Evolutionary conservation across 2,888 invertebrate genomes (phyloP).

Genomic region (Hirtodrosophila cameraria): DNA sequence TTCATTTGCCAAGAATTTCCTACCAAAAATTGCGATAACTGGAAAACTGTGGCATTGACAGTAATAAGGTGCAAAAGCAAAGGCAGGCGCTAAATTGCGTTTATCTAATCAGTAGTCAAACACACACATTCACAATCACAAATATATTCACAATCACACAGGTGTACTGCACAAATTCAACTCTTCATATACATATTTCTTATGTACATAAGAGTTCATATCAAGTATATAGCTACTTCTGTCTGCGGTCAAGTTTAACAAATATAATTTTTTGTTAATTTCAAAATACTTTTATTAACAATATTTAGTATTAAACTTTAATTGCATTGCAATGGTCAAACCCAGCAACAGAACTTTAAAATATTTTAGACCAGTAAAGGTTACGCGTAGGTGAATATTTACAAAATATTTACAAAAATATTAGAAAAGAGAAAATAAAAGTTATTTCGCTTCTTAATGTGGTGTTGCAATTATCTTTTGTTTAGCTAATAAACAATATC

Average conservation of each 20-base stretch:
- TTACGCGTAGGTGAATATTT: slow-evolving; percentile 61
- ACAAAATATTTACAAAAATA: not conserved
- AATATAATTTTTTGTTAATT: not conserved
- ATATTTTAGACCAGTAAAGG: slow-evolving; percentile 61
- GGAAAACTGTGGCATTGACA: slow-evolving; percentile 43
- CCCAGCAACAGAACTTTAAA: slow-evolving; percentile 61
- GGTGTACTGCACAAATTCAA: slow-evolving; percentile 20
- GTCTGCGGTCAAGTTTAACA: not conserved
- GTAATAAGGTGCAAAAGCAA: slow-evolving; percentile 55
- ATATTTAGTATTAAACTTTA: not conserved
- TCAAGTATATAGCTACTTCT: slow-evolving; percentile 7
- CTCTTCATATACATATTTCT: not conserved
- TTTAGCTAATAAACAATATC: no score
- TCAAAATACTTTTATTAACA: slow-evolving; percentile 20
- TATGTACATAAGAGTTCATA: not conserved
- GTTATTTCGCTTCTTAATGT: no score
- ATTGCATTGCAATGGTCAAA: slow-evolving; percentile 57
- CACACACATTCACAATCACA: slow-evolving; percentile 25
- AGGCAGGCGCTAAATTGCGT: slow-evolving; percentile 38
- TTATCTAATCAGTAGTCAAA: slow-evolving; percentile 73
- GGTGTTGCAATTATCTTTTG: no score
- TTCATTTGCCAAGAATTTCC: slow-evolving; percentile 69
- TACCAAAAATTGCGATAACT: slow-evolving; percentile 51
- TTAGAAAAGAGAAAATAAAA: not conserved
- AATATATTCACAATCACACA: slow-evolving; percentile 33